Conservation (phyloP, 2,113 vertebrate genomes). For the Promerops cafer region DNA sequence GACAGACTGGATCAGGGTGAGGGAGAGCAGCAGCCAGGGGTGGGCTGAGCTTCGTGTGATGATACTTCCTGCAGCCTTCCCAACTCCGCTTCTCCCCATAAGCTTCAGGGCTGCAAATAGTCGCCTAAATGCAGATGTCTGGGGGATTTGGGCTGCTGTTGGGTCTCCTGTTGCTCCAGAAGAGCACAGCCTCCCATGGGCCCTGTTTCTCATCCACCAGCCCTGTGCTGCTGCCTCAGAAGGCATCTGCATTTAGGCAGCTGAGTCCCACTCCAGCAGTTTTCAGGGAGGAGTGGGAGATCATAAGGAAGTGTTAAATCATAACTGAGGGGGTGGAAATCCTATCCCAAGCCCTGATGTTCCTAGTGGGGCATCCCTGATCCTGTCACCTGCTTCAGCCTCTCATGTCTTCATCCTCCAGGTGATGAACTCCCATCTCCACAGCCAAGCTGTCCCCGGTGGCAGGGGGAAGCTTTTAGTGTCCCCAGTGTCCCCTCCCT, state of each 20-base stretch:
- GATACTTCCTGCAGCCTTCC: background rate
- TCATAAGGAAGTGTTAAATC: background rate
- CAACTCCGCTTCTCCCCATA: background rate
- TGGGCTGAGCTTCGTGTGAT: background rate
- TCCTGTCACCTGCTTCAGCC: background rate
- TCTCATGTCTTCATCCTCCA: background rate
- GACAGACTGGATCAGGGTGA: background rate
- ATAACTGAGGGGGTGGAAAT: background rate
- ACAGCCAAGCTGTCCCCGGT: background rate
- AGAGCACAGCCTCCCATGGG: background rate
- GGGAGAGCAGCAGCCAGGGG: background rate
- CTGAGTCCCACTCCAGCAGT: background rate
- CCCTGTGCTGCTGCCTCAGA: background rate
- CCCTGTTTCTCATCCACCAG: background rate
- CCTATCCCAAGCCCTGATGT: background rate
- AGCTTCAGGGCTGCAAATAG: background rate
- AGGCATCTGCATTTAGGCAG: background rate
- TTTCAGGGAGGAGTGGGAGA: background rate
- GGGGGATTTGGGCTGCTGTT: background rate
- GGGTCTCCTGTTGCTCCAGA: background rate
- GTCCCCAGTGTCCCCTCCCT: background rate
- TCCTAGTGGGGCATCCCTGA: background rate
- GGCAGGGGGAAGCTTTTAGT: background rate
- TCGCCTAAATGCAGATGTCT: background rate
- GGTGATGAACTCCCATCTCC: background rate